Base-by-base conservation (phyloP, 1,140 invertebrate species). In the Andrena cerasifolii region DNA sequence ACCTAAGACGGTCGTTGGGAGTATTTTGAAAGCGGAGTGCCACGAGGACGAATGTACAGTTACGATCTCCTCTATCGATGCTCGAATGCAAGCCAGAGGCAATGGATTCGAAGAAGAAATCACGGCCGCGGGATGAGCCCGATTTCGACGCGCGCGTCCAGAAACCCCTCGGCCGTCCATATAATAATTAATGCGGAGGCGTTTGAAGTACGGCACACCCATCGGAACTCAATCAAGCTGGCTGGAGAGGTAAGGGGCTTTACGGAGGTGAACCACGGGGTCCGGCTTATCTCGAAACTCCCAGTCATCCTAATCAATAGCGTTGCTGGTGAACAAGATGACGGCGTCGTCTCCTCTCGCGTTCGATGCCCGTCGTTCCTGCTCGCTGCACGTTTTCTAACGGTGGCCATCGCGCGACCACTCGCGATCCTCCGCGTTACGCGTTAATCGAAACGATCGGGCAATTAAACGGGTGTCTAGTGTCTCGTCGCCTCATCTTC, bases 181-280 rank as follows among this genome's bases (percentile, higher is more conserved):
- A 59, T 80, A 77, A 86, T 88, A 86, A 88, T 88, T 88, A 88
- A 88, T 85, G 85, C 85, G 79, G 78, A 87, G 83, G 86, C 84
- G 83, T 85, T 88, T 82, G 83, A 86, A 82, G 75, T 78, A 72
- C 77, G 83, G 76, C 85, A 87, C 87, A 87, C 86, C 87, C 83
- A 86, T 87, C 85, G 79, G 84, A 88, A 88, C 86, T 88, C 85
- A 87, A 88, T 88, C 85, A 87, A 83, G 61, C 76, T 63, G 61
- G 78, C 28, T 78, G 74, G 56, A 71, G 82, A 82, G 82, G 73
- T 80, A 84, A 84, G 51, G 67, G 67, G 78, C 73, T 84, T 84
- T 83, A 70, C 66, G 40, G 56, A 56, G 36, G 59, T 67, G 72
- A 61, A 28, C 54, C 58, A 79, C 53, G 26, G 62, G 47, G 33